Evolutionary conservation across 2,888 invertebrate genomes (phyloP).

Genomic region (Conomelus anceps): DNA sequence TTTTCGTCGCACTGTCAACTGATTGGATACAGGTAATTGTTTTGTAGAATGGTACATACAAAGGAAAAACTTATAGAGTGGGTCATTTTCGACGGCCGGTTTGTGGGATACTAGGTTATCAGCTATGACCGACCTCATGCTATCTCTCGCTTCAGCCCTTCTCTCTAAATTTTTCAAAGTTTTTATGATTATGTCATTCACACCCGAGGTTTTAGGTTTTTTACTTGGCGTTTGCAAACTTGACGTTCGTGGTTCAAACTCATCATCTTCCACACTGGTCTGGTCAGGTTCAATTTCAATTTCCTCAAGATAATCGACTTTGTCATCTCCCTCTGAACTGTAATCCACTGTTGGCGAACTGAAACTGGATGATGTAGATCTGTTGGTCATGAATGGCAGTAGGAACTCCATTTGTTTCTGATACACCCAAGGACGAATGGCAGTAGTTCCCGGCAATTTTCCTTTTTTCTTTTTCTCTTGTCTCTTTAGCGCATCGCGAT

Average conservation of each 20-base stretch:
- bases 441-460: not conserved
- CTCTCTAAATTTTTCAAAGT: not conserved
- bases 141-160: not conserved
- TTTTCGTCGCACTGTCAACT: not conserved
- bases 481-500: constrained; percentile 30
- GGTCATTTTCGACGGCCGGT: not conserved
- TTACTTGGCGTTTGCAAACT: not conserved
- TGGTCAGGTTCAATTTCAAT: not conserved
- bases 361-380: not conserved
- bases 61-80: constrained; percentile 11
- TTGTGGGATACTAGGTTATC: not conserved
- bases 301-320: not conserved
- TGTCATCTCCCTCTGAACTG: not conserved
- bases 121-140: not conserved
- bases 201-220: not conserved
- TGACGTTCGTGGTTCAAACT: not conserved
- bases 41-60: constrained; percentile 12
- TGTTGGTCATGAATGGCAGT: constrained; percentile 21
- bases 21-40: not conserved
- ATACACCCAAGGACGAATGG: constrained; percentile 19
- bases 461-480: constrained; percentile 29
- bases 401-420: constrained; percentile 26
- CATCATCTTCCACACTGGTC: not conserved
- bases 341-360: no score
- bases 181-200: not conserved